Evolutionary conservation across 2,113 vertebrate genomes (phyloP).

Genomic region (Atrichornis clamosus): DNA sequence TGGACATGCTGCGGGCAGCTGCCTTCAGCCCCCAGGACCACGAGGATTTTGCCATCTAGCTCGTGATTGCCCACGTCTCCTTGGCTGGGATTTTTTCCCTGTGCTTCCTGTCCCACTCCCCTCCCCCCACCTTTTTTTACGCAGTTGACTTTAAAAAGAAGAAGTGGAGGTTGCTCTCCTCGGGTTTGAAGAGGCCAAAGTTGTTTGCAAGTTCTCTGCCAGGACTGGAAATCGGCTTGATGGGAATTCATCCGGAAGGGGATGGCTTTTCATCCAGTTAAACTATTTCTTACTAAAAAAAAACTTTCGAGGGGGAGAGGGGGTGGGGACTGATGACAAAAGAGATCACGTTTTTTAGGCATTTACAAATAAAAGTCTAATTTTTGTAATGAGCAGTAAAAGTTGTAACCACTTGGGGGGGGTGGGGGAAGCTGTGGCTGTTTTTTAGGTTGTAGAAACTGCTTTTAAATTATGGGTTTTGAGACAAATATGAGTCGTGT

Average conservation of each 20-base stretch:
- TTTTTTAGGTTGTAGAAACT: not conserved
- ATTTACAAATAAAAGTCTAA: slow-evolving; percentile 56
- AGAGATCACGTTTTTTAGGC: slow-evolving; percentile 35
- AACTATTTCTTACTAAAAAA: slow-evolving; percentile 38
- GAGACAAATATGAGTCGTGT: not conserved
- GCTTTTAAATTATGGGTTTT: slow-evolving; percentile 31
- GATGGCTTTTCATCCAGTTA: not conserved
- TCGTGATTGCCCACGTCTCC: not conserved
- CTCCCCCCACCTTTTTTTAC: not conserved
- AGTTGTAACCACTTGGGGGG: not conserved
- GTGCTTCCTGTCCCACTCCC: accelerated
- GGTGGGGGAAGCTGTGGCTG: not conserved
- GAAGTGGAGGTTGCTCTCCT: not conserved
- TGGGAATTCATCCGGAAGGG: not conserved
- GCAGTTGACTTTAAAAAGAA: not conserved
- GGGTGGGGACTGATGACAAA: not conserved
- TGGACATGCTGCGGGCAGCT: slow-evolving; percentile 88
- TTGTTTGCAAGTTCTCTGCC: not conserved
- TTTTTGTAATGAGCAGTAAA: slow-evolving; percentile 63
- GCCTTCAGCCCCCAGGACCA: slow-evolving; percentile 86
- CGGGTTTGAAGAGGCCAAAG: slow-evolving; percentile 22
- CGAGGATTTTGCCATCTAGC: slow-evolving; percentile 87
- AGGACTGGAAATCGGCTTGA: not conserved
- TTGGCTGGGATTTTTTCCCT: not conserved
- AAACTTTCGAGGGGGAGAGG: not conserved